Evolutionary conservation across 2,888 invertebrate genomes (phyloP).

Genomic region (Bugula neritina): DNA sequence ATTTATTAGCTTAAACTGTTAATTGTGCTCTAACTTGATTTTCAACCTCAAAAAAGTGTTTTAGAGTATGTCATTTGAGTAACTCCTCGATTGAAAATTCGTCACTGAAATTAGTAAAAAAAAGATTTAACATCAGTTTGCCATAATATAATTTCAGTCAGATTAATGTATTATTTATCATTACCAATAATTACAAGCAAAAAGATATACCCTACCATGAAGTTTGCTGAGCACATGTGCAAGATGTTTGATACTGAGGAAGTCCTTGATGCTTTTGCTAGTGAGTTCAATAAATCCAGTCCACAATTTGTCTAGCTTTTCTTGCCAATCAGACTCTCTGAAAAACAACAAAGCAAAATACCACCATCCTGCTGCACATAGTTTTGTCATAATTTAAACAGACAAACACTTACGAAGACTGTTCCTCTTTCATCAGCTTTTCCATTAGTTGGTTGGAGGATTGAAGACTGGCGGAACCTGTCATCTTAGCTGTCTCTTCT

Average conservation of each 20-base stretch:
- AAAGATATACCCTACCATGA: background rate
- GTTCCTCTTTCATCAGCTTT: conserved; percentile 4
- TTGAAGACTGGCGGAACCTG: background rate
- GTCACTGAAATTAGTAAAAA: no score
- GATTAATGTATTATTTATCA: no score
- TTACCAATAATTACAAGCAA: no score
- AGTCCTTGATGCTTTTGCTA: conserved; percentile 5
- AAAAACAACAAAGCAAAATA: background rate
- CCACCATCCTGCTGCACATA: background rate
- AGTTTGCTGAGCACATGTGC: background rate
- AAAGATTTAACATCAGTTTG: no score
- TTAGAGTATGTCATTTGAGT: no score
- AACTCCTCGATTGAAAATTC: no score
- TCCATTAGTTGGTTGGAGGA: background rate
- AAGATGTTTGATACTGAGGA: conserved; percentile 15
- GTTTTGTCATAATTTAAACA: background rate
- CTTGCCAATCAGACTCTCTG: background rate
- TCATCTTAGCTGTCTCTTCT: background rate
- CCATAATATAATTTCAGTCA: no score
- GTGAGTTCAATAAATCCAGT: conserved; percentile 2
- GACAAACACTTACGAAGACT: background rate
- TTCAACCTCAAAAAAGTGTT: no score
- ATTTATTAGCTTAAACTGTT: no score
- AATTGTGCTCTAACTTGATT: no score
- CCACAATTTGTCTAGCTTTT: background rate